phyloP scores from a whole-genome alignment of 2,888 invertebrate species.

The Chalcis sispes region DNA sequence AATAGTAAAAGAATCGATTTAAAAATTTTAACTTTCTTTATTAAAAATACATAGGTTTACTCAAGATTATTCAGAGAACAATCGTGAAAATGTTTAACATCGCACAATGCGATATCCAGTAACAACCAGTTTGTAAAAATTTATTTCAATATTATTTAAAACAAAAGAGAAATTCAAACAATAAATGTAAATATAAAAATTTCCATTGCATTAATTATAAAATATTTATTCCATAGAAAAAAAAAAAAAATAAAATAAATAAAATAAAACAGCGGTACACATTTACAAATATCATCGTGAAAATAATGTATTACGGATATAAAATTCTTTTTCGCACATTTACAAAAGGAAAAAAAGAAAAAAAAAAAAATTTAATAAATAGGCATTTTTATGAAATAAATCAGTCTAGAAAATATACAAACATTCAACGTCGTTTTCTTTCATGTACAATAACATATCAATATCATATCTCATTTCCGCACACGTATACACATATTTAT shows the following conservation, averaged over 20 bases:
- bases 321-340: constrained; percentile 16
- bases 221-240: constrained; percentile 32
- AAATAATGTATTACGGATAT: constrained; percentile 21
- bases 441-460: constrained; percentile 36
- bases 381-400: constrained; percentile 41
- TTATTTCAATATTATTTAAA: no score
- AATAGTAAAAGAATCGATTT: no score
- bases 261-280: no score
- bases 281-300: constrained; percentile 40
- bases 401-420: constrained; percentile 39
- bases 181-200: background rate
- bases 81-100: no score
- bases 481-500: no score
- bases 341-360: no score
- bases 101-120: no score
- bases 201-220: constrained; percentile 16
- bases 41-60: no score
- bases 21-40: no score
- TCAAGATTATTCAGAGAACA: no score
- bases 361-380: constrained; percentile 40
- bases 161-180: background rate
- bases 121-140: no score
- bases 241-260: no score
- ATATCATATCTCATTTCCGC: background rate
- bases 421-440: constrained; percentile 7